Evolutionary conservation across 2,113 vertebrate genomes (phyloP).

Genomic region (Eurystomus gularis): DNA sequence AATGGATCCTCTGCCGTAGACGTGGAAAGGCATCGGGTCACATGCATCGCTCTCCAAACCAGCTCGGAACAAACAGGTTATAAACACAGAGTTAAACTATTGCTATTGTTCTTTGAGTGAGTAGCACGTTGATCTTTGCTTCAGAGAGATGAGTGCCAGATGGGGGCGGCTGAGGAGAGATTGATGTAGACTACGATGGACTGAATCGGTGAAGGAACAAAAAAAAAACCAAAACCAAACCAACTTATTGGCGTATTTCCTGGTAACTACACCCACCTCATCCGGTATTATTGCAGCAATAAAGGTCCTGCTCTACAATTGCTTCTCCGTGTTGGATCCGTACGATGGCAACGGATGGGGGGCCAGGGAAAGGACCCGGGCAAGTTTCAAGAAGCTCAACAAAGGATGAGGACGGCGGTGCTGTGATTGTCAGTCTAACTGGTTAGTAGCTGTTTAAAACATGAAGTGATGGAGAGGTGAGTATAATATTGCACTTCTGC

Average conservation of each 20-base stretch:
- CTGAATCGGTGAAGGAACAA: not conserved
- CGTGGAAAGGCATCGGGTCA: constrained; percentile 23
- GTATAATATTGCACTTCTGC: constrained; percentile 81
- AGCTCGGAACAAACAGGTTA: constrained; percentile 37
- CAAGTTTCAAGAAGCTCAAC: constrained; percentile 8
- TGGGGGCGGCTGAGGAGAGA: constrained; percentile 19
- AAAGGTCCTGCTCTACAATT: constrained; percentile 35
- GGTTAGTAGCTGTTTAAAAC: constrained; percentile 23
- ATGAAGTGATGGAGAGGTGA: constrained; percentile 60
- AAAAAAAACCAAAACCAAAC: not conserved
- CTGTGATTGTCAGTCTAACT: constrained; percentile 78
- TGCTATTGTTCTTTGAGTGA: constrained; percentile 76
- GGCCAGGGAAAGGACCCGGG: not conserved
- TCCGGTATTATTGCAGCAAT: constrained; percentile 62
- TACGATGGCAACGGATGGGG: not conserved
- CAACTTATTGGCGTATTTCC: not conserved
- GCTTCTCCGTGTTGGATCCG: constrained; percentile 8
- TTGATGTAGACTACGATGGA: not conserved
- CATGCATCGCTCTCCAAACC: constrained; percentile 35
- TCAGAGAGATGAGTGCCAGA: constrained; percentile 53
- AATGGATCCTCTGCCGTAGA: not conserved
- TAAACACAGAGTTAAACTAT: constrained; percentile 70
- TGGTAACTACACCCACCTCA: constrained; percentile 42
- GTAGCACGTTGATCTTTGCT: constrained; percentile 8
- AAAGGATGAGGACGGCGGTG: not conserved